phyloP scores from a whole-genome alignment of 2,113 vertebrate genomes.

The Elachura formosa region DNA sequence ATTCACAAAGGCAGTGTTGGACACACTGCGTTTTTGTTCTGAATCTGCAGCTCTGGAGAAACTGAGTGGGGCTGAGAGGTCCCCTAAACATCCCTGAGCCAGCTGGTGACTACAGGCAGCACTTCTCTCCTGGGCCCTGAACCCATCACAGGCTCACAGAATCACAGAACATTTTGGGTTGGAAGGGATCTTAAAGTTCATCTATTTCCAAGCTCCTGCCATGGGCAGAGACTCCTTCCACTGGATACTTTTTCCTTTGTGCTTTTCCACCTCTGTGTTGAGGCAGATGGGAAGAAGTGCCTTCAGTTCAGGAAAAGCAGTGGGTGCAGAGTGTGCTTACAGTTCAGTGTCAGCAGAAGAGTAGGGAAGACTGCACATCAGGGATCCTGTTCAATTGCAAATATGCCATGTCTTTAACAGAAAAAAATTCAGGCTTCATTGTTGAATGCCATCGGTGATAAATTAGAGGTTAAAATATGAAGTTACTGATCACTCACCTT shows the following conservation, averaged over 20 bases:
- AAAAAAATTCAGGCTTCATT: neutral
- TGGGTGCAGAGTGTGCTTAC: neutral
- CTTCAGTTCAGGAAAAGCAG: neutral
- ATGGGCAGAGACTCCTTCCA: neutral
- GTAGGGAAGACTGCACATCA: neutral
- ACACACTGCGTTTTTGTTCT: neutral
- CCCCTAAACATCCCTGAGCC: neutral
- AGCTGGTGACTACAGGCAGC: neutral
- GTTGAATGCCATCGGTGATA: neutral
- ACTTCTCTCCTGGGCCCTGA: neutral
- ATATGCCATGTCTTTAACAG: neutral
- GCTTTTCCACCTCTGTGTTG: neutral
- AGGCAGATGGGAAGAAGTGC: neutral
- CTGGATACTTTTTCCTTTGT: neutral
- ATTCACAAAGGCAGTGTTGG: neutral
- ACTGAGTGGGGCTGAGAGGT: neutral
- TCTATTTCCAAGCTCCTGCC: neutral
- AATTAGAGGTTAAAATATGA: neutral
- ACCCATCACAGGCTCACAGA: neutral
- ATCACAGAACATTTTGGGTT: neutral
- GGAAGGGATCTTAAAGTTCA: neutral
- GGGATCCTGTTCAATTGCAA: neutral
- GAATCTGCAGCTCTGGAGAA: neutral
- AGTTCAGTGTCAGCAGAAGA: neutral
- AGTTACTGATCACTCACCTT: conserved; percentile 69